phyloP scores from a whole-genome alignment of 2,888 invertebrate genomes.

The Vanessa cardui region DNA sequence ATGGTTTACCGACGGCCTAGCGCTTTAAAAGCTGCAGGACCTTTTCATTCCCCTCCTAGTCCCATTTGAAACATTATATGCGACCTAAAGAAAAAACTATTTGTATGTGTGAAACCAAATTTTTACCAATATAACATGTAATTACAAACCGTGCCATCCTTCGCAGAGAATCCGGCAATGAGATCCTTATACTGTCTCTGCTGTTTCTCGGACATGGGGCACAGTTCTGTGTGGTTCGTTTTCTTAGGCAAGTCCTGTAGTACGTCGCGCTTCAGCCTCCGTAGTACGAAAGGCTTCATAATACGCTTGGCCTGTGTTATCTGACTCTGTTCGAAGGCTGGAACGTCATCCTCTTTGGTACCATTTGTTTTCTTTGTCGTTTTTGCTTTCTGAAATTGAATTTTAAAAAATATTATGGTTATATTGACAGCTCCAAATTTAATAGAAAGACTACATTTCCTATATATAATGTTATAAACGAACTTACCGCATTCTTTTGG shows the following conservation, averaged over 20 bases:
- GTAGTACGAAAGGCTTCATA: conserved; percentile 96
- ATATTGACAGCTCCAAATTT: not conserved
- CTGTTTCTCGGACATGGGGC: conserved; percentile 88
- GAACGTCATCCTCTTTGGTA: conserved; percentile 81
- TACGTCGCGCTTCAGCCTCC: conserved; percentile 94
- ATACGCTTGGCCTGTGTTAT: conserved; percentile 96
- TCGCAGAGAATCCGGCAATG: conserved; percentile 86
- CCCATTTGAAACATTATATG: too few species aligned
- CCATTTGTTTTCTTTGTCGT: conserved; percentile 73
- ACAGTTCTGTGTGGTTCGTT: conserved; percentile 85
- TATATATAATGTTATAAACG: not conserved
- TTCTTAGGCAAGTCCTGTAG: conserved; percentile 93
- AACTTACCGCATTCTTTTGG: conserved; percentile 86
- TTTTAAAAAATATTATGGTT: not conserved
- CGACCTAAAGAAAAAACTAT: too few species aligned
- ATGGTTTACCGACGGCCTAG: too few species aligned
- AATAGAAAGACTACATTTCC: not conserved
- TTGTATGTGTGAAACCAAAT: too few species aligned
- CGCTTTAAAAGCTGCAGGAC: too few species aligned
- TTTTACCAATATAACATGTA: too few species aligned
- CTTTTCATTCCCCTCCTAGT: too few species aligned
- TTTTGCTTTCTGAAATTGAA: conserved; percentile 77
- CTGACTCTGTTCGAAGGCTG: conserved; percentile 94
- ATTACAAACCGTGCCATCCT: conserved; percentile 79
- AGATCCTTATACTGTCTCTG: conserved; percentile 88